These are phyloP conservation scores for Xenopus laevis DNA, from an alignment of 2,113 vertebrate genomes.

Conservation along the genomic window DNA sequence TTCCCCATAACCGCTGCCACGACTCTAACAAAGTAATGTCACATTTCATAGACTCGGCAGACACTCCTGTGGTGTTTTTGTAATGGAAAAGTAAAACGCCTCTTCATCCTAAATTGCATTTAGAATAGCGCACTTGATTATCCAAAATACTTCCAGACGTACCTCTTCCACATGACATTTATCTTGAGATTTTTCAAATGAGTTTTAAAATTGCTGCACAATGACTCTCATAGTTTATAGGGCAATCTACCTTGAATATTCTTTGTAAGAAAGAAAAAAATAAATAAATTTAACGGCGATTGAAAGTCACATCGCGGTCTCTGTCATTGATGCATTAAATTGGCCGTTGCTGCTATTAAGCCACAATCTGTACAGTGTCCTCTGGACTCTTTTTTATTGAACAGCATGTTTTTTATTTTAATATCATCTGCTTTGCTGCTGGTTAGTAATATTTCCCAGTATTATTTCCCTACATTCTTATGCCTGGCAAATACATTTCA, in stretches of 20 bases:
- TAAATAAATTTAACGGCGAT: not conserved
- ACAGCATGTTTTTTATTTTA: not conserved
- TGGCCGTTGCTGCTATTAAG: not conserved
- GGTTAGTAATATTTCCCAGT: not conserved
- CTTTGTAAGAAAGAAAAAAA: constrained; percentile 41
- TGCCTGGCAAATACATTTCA: not conserved
- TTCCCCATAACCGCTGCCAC: too few species aligned
- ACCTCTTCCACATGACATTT: constrained; percentile 49
- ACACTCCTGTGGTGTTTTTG: constrained; percentile 26
- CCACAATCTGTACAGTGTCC: not conserved
- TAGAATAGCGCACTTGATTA: constrained; percentile 56
- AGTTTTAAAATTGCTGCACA: constrained; percentile 11
- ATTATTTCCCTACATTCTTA: not conserved
- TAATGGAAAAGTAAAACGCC: constrained; percentile 42
- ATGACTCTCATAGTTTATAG: constrained; percentile 39
- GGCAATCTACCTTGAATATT: constrained; percentile 32
- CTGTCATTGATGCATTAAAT: not conserved
- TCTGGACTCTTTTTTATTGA: not conserved
- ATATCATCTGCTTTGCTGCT: not conserved
- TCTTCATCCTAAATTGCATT: constrained; percentile 60
- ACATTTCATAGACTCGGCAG: constrained; percentile 50
- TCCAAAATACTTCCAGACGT: constrained; percentile 52
- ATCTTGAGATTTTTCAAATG: constrained; percentile 52
- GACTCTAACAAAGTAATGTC: constrained; percentile 36
- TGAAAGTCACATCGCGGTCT: constrained; percentile 15